Percentiles rank a stretch among this genome's conserved stretches.
These are phyloP conservation scores for Cuculus canorus DNA, from an alignment of 2,797 vertebrate species.

Conservation along the genomic window DNA sequence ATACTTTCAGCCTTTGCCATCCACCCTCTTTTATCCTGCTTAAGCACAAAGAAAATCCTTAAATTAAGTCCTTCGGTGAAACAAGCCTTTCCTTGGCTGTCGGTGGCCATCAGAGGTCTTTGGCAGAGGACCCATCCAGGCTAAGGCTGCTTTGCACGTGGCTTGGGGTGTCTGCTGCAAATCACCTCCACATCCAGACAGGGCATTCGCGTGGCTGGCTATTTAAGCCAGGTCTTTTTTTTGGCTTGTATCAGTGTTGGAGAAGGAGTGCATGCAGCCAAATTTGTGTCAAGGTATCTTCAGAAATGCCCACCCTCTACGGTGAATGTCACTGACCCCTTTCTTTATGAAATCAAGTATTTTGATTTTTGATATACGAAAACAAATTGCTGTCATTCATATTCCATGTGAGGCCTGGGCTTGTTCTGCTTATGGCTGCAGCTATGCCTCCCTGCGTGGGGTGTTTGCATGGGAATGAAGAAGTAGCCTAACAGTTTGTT, in stretches of 20 bases:
- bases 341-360: neutral
- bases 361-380: neutral
- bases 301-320: neutral
- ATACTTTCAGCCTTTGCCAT: neutral
- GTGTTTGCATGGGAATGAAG: neutral
- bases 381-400: neutral
- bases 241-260: fast-evolving
- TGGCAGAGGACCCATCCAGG: neutral
- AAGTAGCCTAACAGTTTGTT: too few species aligned
- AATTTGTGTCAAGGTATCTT: neutral
- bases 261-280: neutral
- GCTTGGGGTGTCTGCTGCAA: neutral
- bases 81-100: neutral
- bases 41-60: neutral
- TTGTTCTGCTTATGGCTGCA: neutral
- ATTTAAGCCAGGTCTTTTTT: neutral
- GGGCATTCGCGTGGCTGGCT: fast-evolving
- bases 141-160: fast-evolving
- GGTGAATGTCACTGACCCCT: neutral
- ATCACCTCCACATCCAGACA: neutral
- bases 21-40: neutral
- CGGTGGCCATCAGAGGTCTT: neutral
- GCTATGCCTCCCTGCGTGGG: neutral
- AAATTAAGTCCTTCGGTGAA: neutral
- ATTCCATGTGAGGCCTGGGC: neutral